A percentile compares a stretch with the other conserved stretches of the same genome.
Conservation (phyloP, 2,888 invertebrate genomes). For the Microplitis deprimator region DNA sequence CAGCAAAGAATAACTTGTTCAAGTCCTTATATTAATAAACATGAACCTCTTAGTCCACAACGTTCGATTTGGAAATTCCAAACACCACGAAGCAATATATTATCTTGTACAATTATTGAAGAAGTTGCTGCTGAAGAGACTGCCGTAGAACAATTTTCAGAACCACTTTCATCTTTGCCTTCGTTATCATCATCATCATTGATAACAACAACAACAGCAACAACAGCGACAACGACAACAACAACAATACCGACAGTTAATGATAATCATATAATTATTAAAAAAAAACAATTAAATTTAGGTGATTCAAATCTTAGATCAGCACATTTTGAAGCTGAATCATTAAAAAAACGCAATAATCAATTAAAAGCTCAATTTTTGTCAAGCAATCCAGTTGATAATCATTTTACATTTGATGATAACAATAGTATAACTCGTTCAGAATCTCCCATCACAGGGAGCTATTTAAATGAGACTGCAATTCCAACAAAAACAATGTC, state of each 20-base stretch:
- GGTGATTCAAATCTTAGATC: conserved; percentile 32
- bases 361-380: conserved; percentile 67
- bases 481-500: background rate
- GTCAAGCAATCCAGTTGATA: conserved; percentile 52
- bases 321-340: conserved; percentile 35
- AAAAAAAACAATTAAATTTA: conserved; percentile 59
- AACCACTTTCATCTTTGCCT: conserved; percentile 52
- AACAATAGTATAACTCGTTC: background rate
- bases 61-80: conserved; percentile 82
- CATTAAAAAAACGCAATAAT: conserved; percentile 63
- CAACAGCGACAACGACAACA: background rate
- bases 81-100: conserved; percentile 84
- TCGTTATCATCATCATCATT: background rate
- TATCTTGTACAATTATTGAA: conserved; percentile 89
- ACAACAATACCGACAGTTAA: background rate
- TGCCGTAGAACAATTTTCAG: conserved; percentile 68
- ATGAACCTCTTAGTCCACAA: conserved; percentile 63
- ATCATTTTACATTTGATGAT: background rate
- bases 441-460: background rate
- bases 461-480: background rate
- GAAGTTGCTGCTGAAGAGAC: conserved; percentile 86
- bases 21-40: background rate
- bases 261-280: conserved; percentile 43
- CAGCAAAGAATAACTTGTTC: background rate
- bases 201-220: background rate